Conservation (phyloP, 2,113 vertebrate genomes). For the Hyperoodon ampullatus region DNA sequence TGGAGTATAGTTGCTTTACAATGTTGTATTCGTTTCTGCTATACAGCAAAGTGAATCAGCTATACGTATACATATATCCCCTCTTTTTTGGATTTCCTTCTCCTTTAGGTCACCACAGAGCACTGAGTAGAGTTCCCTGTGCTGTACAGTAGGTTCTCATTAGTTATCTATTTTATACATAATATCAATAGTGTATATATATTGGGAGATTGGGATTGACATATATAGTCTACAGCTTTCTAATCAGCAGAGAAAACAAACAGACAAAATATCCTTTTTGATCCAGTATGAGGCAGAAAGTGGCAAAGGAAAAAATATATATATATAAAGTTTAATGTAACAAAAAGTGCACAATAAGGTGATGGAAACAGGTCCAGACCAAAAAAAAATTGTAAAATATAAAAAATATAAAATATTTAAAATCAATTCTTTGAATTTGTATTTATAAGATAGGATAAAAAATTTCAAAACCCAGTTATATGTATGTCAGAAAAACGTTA, state of each 20-base stretch:
- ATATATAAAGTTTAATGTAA: not conserved
- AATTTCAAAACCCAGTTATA: not conserved
- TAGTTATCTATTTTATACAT: no score
- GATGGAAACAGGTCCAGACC: not conserved
- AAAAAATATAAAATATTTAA: conserved; percentile 16
- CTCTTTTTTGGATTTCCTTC: no score
- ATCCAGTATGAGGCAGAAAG: not conserved
- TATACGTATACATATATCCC: no score
- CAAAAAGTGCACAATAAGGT: not conserved
- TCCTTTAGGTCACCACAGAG: no score
- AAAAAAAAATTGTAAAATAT: not conserved
- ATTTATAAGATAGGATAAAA: not conserved
- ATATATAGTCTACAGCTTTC: not conserved
- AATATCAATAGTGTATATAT: no score
- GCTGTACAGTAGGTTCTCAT: no score
- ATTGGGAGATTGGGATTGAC: no score
- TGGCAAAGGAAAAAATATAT: not conserved
- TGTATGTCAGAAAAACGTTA: not conserved
- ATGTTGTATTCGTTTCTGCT: no score
- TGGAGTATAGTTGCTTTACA: no score
- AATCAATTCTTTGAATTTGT: not conserved
- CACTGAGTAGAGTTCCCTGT: no score
- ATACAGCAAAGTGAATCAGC: no score
- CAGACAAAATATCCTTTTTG: not conserved
- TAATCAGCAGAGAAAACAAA: not conserved